Conservation (phyloP, 2,797 vertebrate species). For the Sebastes taczanowskii region DNA sequence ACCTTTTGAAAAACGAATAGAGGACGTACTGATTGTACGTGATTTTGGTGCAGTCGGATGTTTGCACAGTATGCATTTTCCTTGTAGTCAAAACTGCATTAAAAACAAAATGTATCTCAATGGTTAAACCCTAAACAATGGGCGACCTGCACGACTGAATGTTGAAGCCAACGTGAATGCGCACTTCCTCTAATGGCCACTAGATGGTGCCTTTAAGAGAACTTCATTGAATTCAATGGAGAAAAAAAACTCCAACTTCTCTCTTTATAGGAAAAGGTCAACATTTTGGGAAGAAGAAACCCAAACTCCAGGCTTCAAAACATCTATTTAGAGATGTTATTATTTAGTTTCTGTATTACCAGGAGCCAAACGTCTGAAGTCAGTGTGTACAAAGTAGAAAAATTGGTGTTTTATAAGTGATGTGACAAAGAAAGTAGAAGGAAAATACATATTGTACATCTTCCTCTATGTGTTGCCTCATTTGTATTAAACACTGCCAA, state of each 20-base stretch:
- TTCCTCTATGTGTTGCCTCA: neutral
- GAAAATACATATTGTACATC: neutral
- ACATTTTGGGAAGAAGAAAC: no score
- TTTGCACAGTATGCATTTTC: neutral
- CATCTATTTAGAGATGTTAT: no score
- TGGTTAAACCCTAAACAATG: neutral
- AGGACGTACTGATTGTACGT: neutral
- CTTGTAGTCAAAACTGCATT: neutral
- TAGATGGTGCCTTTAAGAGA: no score
- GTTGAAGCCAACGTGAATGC: neutral
- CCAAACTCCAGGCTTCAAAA: no score
- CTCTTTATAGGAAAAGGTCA: no score
- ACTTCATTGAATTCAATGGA: no score
- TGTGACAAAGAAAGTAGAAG: neutral
- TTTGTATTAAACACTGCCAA: conserved; percentile 5
- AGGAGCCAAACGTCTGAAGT: neutral
- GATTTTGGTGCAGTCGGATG: neutral
- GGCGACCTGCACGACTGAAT: neutral
- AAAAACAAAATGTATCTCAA: neutral
- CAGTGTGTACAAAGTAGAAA: neutral
- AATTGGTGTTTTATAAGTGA: neutral
- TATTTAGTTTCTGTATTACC: no score
- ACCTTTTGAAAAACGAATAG: neutral
- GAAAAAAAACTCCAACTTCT: no score
- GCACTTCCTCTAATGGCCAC: no score